Conservation (phyloP, 2,797 vertebrate genomes). For the Emys orbicularis region DNA sequence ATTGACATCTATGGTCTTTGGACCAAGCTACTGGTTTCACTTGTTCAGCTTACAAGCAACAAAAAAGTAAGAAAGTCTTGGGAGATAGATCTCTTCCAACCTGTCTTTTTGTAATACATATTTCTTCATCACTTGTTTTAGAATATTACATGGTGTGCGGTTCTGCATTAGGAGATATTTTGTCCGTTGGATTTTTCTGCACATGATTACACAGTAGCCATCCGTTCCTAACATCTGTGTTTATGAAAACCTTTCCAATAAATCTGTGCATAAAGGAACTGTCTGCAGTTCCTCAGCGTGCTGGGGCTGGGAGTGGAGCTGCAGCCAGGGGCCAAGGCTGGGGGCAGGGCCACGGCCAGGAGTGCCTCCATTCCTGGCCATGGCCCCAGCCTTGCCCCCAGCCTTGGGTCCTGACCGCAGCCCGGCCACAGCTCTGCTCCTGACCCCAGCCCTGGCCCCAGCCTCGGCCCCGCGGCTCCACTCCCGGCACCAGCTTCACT, state of each 20-base stretch:
- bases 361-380: no score
- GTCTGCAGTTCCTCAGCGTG: background rate
- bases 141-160: constrained; percentile 29
- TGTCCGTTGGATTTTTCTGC: constrained; percentile 67
- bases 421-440: no score
- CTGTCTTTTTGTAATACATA: constrained; percentile 6
- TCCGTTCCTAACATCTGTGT: constrained; percentile 76
- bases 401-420: no score
- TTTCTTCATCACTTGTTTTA: constrained; percentile 53
- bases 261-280: constrained; percentile 64
- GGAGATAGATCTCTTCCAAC: background rate
- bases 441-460: no score
- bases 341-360: no score
- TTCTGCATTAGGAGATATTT: constrained; percentile 59
- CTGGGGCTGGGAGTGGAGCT: background rate
- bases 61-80: background rate
- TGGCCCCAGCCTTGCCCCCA: no score
- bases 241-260: constrained; percentile 72
- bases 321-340: no score
- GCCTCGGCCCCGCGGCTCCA: no score
- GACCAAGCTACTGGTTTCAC: background rate
- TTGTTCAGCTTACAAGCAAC: background rate
- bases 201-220: constrained; percentile 75
- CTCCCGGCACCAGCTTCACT: no score
- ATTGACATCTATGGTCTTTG: background rate